Evolutionary conservation across 2,797 vertebrate species (phyloP).

Genomic region (Australoheros facetus): DNA sequence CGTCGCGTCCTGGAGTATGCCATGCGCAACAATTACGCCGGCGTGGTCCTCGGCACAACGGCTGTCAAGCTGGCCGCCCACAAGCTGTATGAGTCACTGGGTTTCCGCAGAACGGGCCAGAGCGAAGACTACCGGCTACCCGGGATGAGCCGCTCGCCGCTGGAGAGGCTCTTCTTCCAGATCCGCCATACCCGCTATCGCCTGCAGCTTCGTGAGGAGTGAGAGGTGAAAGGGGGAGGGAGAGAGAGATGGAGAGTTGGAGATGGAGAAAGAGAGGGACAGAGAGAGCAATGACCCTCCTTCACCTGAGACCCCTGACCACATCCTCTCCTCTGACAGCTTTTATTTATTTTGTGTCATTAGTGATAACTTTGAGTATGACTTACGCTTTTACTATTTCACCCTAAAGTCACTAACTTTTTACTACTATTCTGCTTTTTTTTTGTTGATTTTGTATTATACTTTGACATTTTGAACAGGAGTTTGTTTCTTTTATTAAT

Average conservation of each 20-base stretch:
- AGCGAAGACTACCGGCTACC: slow-evolving; percentile 91
- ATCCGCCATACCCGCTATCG: slow-evolving; percentile 98
- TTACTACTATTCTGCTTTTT: slow-evolving; percentile 73
- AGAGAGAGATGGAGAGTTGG: slow-evolving; percentile 48
- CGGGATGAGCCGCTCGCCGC: slow-evolving; percentile 91
- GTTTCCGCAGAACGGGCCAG: slow-evolving; percentile 92
- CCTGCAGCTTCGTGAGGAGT: slow-evolving; percentile 98
- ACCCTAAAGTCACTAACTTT: slow-evolving; percentile 74
- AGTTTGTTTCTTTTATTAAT: slow-evolving; percentile 62
- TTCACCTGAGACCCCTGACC: slow-evolving; percentile 62
- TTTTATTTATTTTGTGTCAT: slow-evolving; percentile 80
- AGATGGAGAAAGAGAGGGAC: slow-evolving; percentile 44
- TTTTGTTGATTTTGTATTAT: slow-evolving; percentile 71
- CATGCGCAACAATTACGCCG: slow-evolving; percentile 93
- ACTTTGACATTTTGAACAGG: slow-evolving; percentile 62
- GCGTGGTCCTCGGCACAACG: slow-evolving; percentile 94
- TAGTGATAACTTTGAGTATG: slow-evolving; percentile 68
- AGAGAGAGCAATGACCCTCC: slow-evolving; percentile 66
- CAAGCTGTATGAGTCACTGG: slow-evolving; percentile 98
- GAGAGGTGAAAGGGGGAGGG: slow-evolving; percentile 72
- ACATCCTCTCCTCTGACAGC: slow-evolving; percentile 74
- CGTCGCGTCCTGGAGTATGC: slow-evolving; percentile 97
- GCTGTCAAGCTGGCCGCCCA: slow-evolving; percentile 98
- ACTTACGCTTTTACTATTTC: slow-evolving; percentile 68
- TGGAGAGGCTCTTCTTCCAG: slow-evolving; percentile 99